Evolutionary conservation across 2,888 invertebrate species (phyloP).

Genomic region (Hanleya hanleyi): DNA sequence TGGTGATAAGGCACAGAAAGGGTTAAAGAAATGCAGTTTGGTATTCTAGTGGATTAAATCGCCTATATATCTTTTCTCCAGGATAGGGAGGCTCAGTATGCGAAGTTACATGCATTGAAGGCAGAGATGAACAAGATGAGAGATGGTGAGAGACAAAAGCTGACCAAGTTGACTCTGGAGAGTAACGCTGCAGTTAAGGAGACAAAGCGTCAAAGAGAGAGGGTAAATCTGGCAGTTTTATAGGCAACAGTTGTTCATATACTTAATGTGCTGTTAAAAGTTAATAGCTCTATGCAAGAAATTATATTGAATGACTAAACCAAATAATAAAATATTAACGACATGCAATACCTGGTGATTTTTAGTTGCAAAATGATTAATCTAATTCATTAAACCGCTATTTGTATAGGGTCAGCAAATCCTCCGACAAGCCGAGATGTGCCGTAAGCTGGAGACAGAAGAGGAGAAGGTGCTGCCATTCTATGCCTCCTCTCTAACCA

Average conservation of each 20-base stretch:
- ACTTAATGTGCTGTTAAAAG: background rate
- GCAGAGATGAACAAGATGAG: constrained; percentile 72
- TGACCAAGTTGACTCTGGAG: constrained; percentile 71
- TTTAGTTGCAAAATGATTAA: too few relatives aligned
- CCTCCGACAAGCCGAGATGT: constrained; percentile 71
- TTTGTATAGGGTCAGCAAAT: constrained; percentile 71
- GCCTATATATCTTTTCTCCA: constrained; percentile 41
- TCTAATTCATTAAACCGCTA: too few relatives aligned
- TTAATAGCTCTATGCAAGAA: too few relatives aligned
- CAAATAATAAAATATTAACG: too few relatives aligned
- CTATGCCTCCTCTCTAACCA: constrained; percentile 70
- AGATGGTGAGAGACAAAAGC: constrained; percentile 66
- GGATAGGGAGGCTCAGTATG: constrained; percentile 71
- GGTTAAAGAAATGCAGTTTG: too few relatives aligned
- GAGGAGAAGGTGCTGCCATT: constrained; percentile 74
- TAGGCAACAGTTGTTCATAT: background rate
- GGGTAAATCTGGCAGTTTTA: constrained; percentile 59
- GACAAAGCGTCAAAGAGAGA: constrained; percentile 62
- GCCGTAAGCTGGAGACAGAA: constrained; percentile 73
- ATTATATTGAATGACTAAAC: too few relatives aligned
- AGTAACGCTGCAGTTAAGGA: constrained; percentile 70
- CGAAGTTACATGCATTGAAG: constrained; percentile 71
- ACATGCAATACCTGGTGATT: too few relatives aligned
- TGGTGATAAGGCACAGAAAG: too few relatives aligned
- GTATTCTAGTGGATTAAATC: too few relatives aligned